Base-by-base conservation (phyloP, 2,888 invertebrate species). In the Neoaliturus tenellus region DNA sequence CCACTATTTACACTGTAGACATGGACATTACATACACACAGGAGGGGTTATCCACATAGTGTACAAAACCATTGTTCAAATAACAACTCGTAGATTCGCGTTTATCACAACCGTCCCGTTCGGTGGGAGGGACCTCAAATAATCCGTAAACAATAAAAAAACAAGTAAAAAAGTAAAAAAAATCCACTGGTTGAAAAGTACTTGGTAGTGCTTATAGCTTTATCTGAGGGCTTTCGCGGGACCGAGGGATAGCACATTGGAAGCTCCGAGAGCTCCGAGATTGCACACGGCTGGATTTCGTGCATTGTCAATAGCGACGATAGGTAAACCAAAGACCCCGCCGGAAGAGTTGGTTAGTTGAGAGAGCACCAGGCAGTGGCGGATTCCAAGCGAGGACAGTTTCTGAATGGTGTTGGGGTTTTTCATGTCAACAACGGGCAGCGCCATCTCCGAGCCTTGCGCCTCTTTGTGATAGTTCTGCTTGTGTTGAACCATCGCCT, bases 391-490 rank as follows among this genome's bases (percentile, higher is more conserved):
- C 88, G 90, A 92, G 85, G 93, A 92, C 14, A 96, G 91, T 86
- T 94, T 92, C 87, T 93, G 93, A 78, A 95, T 90, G 31, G 94
- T 93, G 17, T 94, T 93, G 12, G 94, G 94, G 84, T 94, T 94
- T 71, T 94, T 94, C 33, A 96, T 89, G 88, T 96, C 95, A 0
- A 96, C 94, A 0, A 96, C 93, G 0, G 96, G 96, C 87, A 96
- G 90, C 0, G 95, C 95, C 83, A 96, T 90, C 88, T 96, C 95
- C 89, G 91, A 90, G 17, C 91, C 91, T 20, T 90, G 90, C 0
- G 89, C 88, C 17, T 92, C 92, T 86, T 92, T 93, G 87, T 93
- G 93, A 87, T 92, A 93, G 80, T 93, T 93, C 87, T 94, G 95
- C 51, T 95, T 91, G 88, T 96, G 96, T 86, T 94, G 92, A 62